These are phyloP conservation scores for Cardinalis cardinalis DNA, from an alignment of 2,113 vertebrate genomes.

Conservation along the genomic window DNA sequence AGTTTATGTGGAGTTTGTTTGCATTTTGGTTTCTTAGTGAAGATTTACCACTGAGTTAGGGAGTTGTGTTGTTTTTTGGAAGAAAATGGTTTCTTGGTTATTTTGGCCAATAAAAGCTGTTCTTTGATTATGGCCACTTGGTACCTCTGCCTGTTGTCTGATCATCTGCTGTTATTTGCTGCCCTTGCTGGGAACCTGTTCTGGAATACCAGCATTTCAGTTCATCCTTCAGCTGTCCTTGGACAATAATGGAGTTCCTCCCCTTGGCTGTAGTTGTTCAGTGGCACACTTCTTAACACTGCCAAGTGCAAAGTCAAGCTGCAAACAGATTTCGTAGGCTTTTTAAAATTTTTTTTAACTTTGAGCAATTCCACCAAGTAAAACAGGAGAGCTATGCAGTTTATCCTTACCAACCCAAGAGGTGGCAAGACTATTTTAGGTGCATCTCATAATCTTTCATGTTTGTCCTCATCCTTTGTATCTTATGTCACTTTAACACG, in stretches of 20 bases:
- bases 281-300: fast-evolving
- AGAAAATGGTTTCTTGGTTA: slow-evolving; percentile 27
- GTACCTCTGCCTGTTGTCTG: not conserved
- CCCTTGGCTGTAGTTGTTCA: not conserved
- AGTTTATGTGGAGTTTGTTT: not conserved
- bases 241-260: not conserved
- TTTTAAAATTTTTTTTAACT: not conserved
- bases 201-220: not conserved
- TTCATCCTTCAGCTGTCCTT: not conserved
- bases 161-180: not conserved
- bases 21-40: not conserved
- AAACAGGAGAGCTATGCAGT: not conserved
- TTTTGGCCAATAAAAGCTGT: slow-evolving; percentile 53
- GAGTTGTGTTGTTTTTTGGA: not conserved
- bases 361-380: not conserved
- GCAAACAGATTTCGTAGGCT: not conserved
- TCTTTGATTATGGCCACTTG: slow-evolving; percentile 2
- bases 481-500: fast-evolving
- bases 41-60: not conserved
- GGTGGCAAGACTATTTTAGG: not conserved
- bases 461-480: not conserved
- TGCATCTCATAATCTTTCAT: not conserved
- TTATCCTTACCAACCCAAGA: not conserved
- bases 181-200: not conserved
- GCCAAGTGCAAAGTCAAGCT: not conserved